Evolutionary conservation across 2,113 vertebrate species (phyloP).

Genomic region (Hyperopisus bebe): DNA sequence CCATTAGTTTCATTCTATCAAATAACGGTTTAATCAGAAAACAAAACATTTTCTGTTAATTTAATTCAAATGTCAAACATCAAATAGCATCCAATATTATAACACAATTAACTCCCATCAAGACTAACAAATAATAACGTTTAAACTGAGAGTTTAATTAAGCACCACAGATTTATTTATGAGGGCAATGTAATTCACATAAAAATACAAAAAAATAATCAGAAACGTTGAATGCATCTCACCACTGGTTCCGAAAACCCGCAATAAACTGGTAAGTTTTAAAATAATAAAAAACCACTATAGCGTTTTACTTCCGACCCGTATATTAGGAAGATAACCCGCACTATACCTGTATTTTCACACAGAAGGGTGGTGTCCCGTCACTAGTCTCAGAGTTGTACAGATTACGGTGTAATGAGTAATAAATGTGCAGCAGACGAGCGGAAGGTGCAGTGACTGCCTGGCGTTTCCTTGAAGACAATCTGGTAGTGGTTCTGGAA

Average conservation of each 20-base stretch:
- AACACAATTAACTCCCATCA: not conserved
- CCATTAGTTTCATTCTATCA: not conserved
- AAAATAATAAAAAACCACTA: not conserved
- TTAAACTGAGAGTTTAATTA: not conserved
- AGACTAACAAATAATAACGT: not conserved
- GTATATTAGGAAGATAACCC: not conserved
- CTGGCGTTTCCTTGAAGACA: slow-evolving; percentile 23
- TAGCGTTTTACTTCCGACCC: not conserved
- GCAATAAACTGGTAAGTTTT: not conserved
- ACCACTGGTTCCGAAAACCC: not conserved
- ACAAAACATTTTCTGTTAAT: not conserved
- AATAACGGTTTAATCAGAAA: not conserved
- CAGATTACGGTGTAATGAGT: not conserved
- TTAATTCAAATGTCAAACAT: not conserved
- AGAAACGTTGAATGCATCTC: not conserved
- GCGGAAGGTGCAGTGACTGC: not conserved
- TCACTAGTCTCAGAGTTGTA: not conserved
- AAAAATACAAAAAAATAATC: not conserved
- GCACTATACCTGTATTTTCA: not conserved
- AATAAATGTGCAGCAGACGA: not conserved
- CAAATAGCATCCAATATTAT: not conserved
- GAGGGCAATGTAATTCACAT: not conserved
- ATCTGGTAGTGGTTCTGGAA: slow-evolving; percentile 37
- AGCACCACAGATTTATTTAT: not conserved
- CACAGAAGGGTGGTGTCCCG: not conserved